Base-by-base conservation (phyloP, 2,113 vertebrate species). In the Thunnus maccoyii region DNA sequence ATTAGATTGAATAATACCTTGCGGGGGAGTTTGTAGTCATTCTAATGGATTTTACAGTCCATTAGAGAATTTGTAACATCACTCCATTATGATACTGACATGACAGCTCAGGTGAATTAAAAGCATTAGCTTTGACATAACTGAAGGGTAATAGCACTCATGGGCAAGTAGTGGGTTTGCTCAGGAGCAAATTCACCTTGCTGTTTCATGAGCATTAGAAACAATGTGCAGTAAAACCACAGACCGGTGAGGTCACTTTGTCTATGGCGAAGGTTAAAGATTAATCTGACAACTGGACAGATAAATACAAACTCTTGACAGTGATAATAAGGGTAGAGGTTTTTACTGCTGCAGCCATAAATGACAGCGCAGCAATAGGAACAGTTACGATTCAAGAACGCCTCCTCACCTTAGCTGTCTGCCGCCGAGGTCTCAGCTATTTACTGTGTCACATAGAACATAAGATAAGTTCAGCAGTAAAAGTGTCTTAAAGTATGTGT, bases 61-160 rank as follows among this genome's bases (percentile, higher is more conserved):
- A 77, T 86, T 80, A 80, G 71, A 85, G 79, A 80, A 58, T 73
- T 30, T 64, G 56, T 52, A 76, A 62, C 61, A 25, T 54, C 6
- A 5, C 50, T 79, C 32, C 47, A 62, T 64, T 77, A 78, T 76
- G 66, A 86, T 50, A 58, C 71, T 6, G 64, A 74, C 67, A 81
- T 82, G 82, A 86, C 76, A 85, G 76, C 83, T 72, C 64, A 69
- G 66, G 47, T 86, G 80, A 82, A 82, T 76, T 72, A 81, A 88
- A 75, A 70, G 8, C 60, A 84, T 73, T 68, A 71, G 58, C 32
- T 78, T 32, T 80, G 80, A 83, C 57, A 72, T 30, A 80, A 51
- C 79, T 52, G 69, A 84, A 83, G 66, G 77, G 67, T 63, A 84
- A 83, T 11, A 69, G 71, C 56, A 58, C 76, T 87, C 64, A 30